phyloP scores from a whole-genome alignment of 2,113 vertebrate species.

The Sorex fumeus region DNA sequence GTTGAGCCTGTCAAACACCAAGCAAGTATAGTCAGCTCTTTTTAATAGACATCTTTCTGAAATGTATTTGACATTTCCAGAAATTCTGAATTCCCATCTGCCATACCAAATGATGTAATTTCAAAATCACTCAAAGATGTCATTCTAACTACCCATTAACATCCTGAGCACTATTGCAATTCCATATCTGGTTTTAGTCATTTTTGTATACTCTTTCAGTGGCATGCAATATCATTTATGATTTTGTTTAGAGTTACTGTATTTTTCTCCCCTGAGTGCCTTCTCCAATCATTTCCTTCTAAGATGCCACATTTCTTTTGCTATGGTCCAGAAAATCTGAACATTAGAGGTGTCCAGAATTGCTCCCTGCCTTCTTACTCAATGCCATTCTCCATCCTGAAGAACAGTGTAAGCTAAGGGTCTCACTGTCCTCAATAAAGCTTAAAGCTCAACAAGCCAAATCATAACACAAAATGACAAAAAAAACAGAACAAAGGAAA shows the following conservation, averaged over 20 bases:
- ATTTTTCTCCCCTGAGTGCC: not conserved
- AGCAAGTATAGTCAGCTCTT: constrained; percentile 51
- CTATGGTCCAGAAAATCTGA: not conserved
- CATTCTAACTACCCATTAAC: constrained; percentile 55
- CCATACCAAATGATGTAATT: constrained; percentile 57
- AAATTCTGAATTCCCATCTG: constrained; percentile 77
- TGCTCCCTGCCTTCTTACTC: not conserved
- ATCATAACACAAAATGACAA: not conserved
- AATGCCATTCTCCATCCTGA: not conserved
- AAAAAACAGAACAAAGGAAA: not conserved
- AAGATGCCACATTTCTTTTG: not conserved
- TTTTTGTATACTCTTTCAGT: constrained; percentile 17
- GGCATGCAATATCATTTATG: not conserved
- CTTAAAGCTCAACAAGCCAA: not conserved
- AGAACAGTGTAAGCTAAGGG: not conserved
- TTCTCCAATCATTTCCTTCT: not conserved
- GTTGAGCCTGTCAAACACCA: constrained; percentile 47
- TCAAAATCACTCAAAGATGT: constrained; percentile 66
- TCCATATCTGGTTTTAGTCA: constrained; percentile 1
- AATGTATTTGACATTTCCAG: constrained; percentile 75
- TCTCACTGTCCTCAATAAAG: not conserved
- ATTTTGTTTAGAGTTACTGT: not conserved
- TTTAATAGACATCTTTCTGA: constrained; percentile 73
- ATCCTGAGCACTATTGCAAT: not conserved
- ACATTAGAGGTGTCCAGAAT: not conserved